These are phyloP conservation scores for Lasius fuliginosus DNA, from an alignment of 2,888 invertebrate species.

Conservation along the genomic window DNA sequence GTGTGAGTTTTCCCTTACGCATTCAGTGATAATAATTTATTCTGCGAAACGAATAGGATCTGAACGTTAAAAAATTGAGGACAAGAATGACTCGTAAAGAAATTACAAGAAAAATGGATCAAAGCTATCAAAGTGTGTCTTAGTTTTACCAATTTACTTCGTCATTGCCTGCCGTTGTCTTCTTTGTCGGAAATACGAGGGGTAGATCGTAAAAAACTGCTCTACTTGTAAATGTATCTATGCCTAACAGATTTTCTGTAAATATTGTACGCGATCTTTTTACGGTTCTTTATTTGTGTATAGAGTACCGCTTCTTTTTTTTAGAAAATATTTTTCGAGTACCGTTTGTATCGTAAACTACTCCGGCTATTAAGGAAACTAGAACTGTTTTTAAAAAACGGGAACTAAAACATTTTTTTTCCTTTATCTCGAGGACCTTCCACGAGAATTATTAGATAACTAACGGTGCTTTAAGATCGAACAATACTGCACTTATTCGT, in stretches of 20 bases:
- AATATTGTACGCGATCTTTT: not conserved
- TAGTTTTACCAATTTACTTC: not conserved
- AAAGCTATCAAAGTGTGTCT: not conserved
- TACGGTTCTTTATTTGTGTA: not conserved
- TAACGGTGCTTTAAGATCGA: not conserved
- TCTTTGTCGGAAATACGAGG: not conserved
- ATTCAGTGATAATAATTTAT: not conserved
- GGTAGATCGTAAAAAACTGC: conserved; percentile 74
- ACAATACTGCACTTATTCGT: not conserved
- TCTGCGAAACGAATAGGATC: not conserved
- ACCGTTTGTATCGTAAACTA: not conserved
- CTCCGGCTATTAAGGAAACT: not conserved
- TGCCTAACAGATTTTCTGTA: not conserved
- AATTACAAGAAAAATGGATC: not conserved
- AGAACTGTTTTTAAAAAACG: not conserved
- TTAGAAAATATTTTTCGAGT: not conserved
- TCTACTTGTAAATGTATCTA: conserved; percentile 74
- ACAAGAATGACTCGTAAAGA: not conserved
- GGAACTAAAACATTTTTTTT: conserved; percentile 2
- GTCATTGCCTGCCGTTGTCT: not conserved
- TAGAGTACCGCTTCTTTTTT: not conserved
- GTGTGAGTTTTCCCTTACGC: not conserved
- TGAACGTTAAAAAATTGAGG: not conserved
- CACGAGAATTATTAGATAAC: not conserved
- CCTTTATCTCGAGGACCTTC: not conserved